Conservation (phyloP, 2,113 vertebrate genomes). For the Coryphaenoides rupestris region DNA sequence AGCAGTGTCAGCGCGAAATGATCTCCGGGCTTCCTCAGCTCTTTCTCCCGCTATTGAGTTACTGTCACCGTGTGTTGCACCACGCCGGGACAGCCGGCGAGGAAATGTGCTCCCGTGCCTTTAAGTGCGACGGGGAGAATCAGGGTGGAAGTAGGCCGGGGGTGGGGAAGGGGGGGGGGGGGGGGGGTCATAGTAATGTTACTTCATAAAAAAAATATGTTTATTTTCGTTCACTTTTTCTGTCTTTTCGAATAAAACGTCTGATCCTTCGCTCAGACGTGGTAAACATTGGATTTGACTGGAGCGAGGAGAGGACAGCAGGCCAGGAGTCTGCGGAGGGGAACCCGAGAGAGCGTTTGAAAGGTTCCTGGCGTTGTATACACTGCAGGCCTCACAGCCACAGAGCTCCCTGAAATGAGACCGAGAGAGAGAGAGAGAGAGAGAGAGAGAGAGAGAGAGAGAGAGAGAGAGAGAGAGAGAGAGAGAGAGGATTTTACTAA, state of each 20-base stretch:
- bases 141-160: conserved; percentile 65
- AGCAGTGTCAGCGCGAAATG: conserved; percentile 75
- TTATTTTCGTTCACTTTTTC: too few relatives aligned
- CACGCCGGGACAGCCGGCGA: conserved; percentile 62
- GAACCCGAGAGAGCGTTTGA: conserved; percentile 16
- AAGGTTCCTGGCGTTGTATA: too few relatives aligned
- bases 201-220: neutral
- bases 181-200: conserved; percentile 35
- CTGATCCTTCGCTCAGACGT: too few relatives aligned
- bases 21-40: conserved; percentile 75
- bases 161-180: too few relatives aligned
- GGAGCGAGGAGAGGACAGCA: neutral
- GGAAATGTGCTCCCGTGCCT: conserved; percentile 72
- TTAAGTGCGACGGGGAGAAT: conserved; percentile 65
- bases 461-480: conserved; percentile 41
- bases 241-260: too few relatives aligned
- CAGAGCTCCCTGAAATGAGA: conserved; percentile 39
- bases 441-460: conserved; percentile 41
- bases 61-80: conserved; percentile 79
- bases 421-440: conserved; percentile 42
- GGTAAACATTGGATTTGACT: too few relatives aligned
- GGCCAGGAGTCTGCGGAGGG: conserved; percentile 24
- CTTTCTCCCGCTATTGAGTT: conserved; percentile 80
- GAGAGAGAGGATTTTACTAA: conserved; percentile 55
- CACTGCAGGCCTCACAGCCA: conserved; percentile 13